Conservation (phyloP, 2,888 invertebrate species). For the Fissipunctia ypsillon region DNA sequence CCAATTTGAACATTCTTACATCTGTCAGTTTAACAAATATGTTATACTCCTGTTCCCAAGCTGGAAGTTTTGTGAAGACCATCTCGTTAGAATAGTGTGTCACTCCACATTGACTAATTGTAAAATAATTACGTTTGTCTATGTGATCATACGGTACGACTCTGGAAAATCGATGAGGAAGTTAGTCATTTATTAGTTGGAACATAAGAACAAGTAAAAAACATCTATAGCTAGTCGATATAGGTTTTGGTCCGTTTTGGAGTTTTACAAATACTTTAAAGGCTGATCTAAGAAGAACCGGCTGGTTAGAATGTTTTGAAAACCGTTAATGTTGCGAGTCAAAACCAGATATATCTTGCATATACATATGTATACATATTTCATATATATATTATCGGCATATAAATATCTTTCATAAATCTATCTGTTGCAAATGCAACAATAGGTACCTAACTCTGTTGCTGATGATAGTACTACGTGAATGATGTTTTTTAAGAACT, state of each 20-base stretch:
- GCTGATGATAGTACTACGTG: neutral
- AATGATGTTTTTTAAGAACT: neutral
- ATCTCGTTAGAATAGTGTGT: conserved; percentile 94
- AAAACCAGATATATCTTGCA: too few species aligned
- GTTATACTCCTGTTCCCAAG: conserved; percentile 96
- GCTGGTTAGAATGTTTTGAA: too few species aligned
- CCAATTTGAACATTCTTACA: conserved; percentile 79
- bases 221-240: too few species aligned
- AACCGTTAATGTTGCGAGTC: neutral
- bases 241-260: neutral
- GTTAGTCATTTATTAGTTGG: neutral
- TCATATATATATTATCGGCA: too few species aligned
- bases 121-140: conserved; percentile 93
- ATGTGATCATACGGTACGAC: conserved; percentile 93
- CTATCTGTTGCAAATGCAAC: neutral
- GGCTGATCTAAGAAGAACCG: neutral
- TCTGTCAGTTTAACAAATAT: conserved; percentile 94
- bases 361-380: too few species aligned
- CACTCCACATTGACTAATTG: conserved; percentile 95
- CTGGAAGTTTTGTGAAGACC: conserved; percentile 93
- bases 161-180: conserved; percentile 82
- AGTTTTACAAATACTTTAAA: neutral
- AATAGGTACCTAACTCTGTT: neutral
- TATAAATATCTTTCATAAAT: too few species aligned
- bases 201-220: neutral